phyloP scores from a whole-genome alignment of 2,888 invertebrate genomes.

The Aphodius granarius region DNA sequence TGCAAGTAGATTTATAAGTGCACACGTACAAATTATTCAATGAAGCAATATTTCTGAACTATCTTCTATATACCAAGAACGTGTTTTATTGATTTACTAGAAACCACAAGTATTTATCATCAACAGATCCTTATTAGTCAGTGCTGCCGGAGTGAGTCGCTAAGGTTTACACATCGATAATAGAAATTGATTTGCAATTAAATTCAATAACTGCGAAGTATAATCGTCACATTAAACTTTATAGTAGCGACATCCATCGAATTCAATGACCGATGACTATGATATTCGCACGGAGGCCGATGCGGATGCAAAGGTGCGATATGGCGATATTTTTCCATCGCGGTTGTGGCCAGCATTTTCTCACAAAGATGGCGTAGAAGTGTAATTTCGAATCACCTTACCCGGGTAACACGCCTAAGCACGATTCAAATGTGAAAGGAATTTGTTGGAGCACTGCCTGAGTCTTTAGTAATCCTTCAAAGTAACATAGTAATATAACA shows the following conservation, averaged over 20 bases:
- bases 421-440: slow-evolving; percentile 34
- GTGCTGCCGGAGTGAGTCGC: neutral
- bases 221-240: neutral
- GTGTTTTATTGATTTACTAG: neutral
- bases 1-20: neutral
- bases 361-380: slow-evolving; percentile 12
- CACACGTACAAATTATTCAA: neutral
- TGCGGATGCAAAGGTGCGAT: neutral
- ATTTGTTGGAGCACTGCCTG: slow-evolving; percentile 4
- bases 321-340: neutral
- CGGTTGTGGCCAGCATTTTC: slow-evolving; percentile 2
- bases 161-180: neutral
- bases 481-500: neutral
- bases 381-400: slow-evolving; percentile 13
- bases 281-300: neutral
- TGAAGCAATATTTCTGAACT: neutral
- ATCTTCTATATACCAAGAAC: neutral
- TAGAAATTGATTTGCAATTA: neutral
- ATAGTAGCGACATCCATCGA: neutral
- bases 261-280: neutral
- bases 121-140: neutral
- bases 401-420: slow-evolving; percentile 33
- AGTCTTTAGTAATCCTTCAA: neutral
- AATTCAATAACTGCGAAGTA: neutral
- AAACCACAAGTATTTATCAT: neutral